phyloP scores from a whole-genome alignment of 2,888 invertebrate species.

The Cosmia trapezina region DNA sequence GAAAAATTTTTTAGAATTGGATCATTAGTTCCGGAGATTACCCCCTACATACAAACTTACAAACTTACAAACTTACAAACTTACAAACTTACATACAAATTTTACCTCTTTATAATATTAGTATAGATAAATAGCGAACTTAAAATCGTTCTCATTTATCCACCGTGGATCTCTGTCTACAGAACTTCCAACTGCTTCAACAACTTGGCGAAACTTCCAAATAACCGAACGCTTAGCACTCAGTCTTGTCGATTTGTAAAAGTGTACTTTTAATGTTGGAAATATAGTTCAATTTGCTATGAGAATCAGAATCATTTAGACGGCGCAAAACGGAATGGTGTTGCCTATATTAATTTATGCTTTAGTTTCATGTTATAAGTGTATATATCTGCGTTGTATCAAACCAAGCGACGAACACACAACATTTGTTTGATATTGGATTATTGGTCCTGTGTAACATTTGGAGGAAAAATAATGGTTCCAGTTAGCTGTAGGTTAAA shows the following conservation, averaged over 20 bases:
- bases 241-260: conserved; percentile 11
- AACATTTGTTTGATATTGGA: conserved; percentile 14
- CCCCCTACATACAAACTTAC: no score
- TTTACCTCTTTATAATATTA: no score
- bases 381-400: conserved; percentile 10
- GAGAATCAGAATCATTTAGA: conserved; percentile 19
- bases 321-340: conserved; percentile 5
- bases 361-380: neutral
- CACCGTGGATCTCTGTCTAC: conserved; percentile 35
- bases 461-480: neutral
- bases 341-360: conserved; percentile 23
- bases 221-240: conserved; percentile 45
- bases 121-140: conserved; percentile 28
- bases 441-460: conserved; percentile 3
- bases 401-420: conserved; percentile 16
- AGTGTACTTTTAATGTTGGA: conserved; percentile 1
- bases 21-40: no score
- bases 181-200: conserved; percentile 49
- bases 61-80: no score
- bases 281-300: conserved; percentile 28
- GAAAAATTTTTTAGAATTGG: no score
- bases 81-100: no score
- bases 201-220: conserved; percentile 49
- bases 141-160: conserved; percentile 35
- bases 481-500: neutral